Evolutionary conservation across 2,797 vertebrate species (phyloP), one percentile per base, ranked within the genome.

Genomic region (Huso huso): DNA sequence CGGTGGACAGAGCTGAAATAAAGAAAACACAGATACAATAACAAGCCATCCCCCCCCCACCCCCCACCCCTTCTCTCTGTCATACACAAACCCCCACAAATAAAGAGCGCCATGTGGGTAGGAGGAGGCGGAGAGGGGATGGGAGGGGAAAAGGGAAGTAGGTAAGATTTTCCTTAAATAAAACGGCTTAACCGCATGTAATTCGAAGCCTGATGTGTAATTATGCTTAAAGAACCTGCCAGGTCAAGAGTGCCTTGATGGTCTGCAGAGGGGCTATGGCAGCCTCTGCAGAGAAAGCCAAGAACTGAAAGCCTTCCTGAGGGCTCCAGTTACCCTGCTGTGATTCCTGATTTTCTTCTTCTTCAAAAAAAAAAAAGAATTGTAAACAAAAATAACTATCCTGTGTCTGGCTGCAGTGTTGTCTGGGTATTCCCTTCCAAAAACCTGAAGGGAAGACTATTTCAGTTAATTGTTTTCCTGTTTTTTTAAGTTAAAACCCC

Each of bases 151-250:
- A 60, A 51, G 73, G 62, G 50, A 69, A 66, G 63, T 70, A 66
- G 66, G 67, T 71, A 69, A 71, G 65, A 66, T 72, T 75, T 78
- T 71, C 74, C 76, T 66, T 66, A 51, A 69, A 62, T 8, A 67
- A 69, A 73, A 61, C 58, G 49, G 49, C 64, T 64, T 48, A 57
- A 64, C 58, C 3, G n/a, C 64, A 68, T 68, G 70, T 75, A 66
- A 74, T 48, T 7, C 7, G 51, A 71, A 61, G 55, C 1, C 2
- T 63, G 50, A 66, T 60, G 61, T 48, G 63, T 65, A 74, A 74
- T 73, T 69, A 70, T 2, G 5, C 0, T 4, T 57, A 10, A n/a
- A 66, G 64, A 64, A 69, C 55, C 1, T 13, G 72, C 8, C 10
- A 64, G 72, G 77, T 78, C 73, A 60, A 37, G 1, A 55, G 60